Percentiles rank a stretch among this genome's conserved stretches.
Evolutionary conservation across 2,113 vertebrate genomes (phyloP).

Genomic region (Ammodytes marinus): DNA sequence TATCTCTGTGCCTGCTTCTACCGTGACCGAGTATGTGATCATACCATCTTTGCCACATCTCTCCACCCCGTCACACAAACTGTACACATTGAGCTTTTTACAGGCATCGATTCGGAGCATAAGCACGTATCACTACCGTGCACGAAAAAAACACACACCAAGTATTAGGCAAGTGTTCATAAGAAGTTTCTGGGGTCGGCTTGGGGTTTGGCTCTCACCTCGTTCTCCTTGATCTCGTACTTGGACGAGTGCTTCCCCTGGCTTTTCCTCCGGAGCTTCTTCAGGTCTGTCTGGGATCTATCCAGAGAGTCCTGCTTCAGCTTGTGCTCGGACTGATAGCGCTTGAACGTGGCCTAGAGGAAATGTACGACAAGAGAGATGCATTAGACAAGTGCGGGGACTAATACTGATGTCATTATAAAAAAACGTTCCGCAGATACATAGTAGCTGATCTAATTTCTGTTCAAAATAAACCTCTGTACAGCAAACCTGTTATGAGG

Average conservation of each 20-base stretch:
- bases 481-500: too few relatives aligned
- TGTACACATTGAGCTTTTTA: neutral
- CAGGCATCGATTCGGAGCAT: neutral
- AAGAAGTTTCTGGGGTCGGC: neutral
- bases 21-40: neutral
- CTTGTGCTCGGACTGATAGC: conserved; percentile 95
- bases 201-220: conserved; percentile 84
- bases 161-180: neutral
- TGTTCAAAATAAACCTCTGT: too few relatives aligned
- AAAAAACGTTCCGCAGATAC: neutral
- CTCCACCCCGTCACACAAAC: conserved; percentile 13
- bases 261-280: conserved; percentile 96
- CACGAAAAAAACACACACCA: neutral
- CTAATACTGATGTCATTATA: neutral
- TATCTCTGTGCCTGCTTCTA: too few relatives aligned
- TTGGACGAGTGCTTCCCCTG: conserved; percentile 92
- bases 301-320: conserved; percentile 92
- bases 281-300: conserved; percentile 93
- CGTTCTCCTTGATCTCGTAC: conserved; percentile 92
- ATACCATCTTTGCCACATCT: conserved; percentile 5
- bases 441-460: neutral
- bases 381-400: neutral
- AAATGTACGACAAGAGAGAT: conserved; percentile 9
- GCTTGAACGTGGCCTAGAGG: conserved; percentile 94
- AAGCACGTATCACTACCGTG: neutral